These are phyloP conservation scores for Enteromius thamalakanensis DNA, from an alignment of 2,797 vertebrate species.

Conservation along the genomic window DNA sequence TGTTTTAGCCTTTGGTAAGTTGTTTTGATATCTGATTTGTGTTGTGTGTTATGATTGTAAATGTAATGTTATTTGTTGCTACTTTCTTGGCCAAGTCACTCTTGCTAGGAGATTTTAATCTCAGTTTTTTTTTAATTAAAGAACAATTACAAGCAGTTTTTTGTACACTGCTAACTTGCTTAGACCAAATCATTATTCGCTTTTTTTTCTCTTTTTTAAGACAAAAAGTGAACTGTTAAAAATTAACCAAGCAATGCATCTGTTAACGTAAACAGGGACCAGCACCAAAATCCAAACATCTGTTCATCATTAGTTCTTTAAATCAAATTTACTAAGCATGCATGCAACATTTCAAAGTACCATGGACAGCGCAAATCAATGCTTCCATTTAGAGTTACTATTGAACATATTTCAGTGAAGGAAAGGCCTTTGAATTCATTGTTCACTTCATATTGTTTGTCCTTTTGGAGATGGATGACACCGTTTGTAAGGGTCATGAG, in stretches of 20 bases:
- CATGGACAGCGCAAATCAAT: conserved; percentile 43
- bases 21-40: too few species aligned
- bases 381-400: conserved; percentile 2
- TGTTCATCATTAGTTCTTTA: conserved; percentile 12
- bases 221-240: background rate
- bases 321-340: conserved; percentile 4
- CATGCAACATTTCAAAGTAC: conserved; percentile 5
- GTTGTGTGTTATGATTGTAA: too few species aligned
- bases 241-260: background rate
- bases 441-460: conserved; percentile 36
- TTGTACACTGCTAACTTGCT: background rate
- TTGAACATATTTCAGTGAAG: conserved; percentile 25
- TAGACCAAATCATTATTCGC: background rate
- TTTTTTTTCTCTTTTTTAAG: background rate
- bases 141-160: background rate
- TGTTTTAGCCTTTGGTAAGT: too few species aligned
- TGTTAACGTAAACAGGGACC: background rate
- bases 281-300: conserved; percentile 3
- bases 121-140: too few species aligned
- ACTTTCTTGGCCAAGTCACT: too few species aligned
- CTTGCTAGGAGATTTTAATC: too few species aligned
- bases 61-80: too few species aligned
- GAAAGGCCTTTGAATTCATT: conserved; percentile 38
- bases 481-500: conserved; percentile 7
- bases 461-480: conserved; percentile 38